Conservation (phyloP, 30 jellyfish, hydroid and myxozoan genomes). For the Turritopsis dohrnii region DNA sequence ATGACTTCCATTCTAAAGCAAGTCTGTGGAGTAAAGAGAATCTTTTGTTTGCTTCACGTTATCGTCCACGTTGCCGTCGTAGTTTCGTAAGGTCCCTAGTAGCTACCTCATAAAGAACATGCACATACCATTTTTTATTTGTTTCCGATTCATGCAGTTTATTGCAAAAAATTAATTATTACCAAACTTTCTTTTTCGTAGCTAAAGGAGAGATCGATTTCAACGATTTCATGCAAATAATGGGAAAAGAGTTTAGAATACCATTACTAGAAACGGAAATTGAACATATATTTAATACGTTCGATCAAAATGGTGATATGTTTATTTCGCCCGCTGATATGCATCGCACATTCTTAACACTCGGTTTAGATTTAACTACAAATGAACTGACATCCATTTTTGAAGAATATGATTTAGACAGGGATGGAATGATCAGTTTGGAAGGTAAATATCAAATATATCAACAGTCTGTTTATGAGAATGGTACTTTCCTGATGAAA, state of each 20-base stretch:
- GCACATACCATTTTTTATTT: background rate
- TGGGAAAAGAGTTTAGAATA: background rate
- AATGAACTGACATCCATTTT: background rate
- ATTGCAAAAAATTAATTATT: no score
- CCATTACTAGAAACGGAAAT: conserved; percentile 1
- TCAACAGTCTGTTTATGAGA: no score
- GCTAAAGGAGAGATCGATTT: conserved; percentile 12
- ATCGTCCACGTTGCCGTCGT: no score
- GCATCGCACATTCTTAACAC: conserved; percentile 10
- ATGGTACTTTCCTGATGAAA: no score
- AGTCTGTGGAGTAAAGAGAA: no score
- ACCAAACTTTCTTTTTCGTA: background rate
- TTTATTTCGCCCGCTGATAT: conserved; percentile 12
- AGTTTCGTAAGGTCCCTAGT: no score
- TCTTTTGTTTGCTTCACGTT: no score
- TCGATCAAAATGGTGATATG: background rate
- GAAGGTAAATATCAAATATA: background rate
- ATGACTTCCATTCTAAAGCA: no score
- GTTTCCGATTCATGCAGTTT: background rate
- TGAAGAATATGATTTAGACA: background rate
- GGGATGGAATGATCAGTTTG: background rate
- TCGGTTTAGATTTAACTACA: conserved; percentile 9
- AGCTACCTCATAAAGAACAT: background rate
- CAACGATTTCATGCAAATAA: background rate
- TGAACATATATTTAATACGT: background rate